Evolutionary conservation across 2,113 vertebrate genomes (phyloP), one percentile per base, ranked within the genome.

Genomic region (Rostratula benghalensis): DNA sequence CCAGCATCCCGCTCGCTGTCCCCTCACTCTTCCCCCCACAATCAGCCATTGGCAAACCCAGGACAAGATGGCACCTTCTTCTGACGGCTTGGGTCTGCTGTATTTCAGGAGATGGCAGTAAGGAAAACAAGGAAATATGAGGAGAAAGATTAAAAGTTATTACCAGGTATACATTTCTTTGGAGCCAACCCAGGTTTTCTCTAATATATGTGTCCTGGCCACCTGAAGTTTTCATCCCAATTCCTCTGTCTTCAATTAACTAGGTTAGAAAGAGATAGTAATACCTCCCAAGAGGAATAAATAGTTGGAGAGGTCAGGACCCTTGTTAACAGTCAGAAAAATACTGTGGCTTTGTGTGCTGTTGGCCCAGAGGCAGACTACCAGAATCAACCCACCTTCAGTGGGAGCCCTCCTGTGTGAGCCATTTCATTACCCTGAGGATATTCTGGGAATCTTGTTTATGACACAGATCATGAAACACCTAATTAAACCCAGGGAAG

Each of bases 1-100:
- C 39, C 5, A 7, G 30, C 18, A 2, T 3, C 22, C 0, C 0
- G 20, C 41, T 33, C 5, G 0, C 21, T 54, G 75, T 27, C 33
- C 30, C 22, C 45, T 45, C 27, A 11, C 39, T 7, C 24, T 30
- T 27, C 31, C 35, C 10, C 9, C 16, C 23, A 30, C 4, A 2
- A 1, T 3, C 9, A 27, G 22, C 13, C 10, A 7, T 11, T 5
- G 5, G 7, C 27, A 56, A 80, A 68, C 15, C 5, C 20, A 59
- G 18, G 33, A 15, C 4, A 0, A 5, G 9, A 35, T 22, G 21
- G 21, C 11, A 23, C 14, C 31, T 78, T 35, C 59, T 39, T 8
- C 56, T 27, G 21, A 33, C 8, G 7, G 35, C 57, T 33, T 3
- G 0, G n/a, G 31, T 37, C 33, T 77, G 39, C 59, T 27, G 35